Percentiles rank a stretch among this genome's conserved stretches.
Conservation (phyloP, 2,888 invertebrate genomes). For the Acanthacorydalis orientalis region DNA sequence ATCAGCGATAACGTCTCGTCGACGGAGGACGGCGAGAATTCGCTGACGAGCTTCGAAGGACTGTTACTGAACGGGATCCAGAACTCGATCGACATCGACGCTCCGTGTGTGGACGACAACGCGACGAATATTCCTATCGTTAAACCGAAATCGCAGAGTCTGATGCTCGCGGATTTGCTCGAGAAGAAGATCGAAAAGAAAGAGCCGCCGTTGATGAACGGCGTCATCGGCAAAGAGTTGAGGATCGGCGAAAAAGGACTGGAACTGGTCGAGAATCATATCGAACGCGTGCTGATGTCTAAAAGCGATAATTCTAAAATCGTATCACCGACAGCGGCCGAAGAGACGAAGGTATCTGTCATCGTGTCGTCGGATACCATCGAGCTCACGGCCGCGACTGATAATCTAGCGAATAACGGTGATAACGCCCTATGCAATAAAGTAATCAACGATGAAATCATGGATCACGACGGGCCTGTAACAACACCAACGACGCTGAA, state of each 20-base stretch:
- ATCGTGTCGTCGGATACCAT: slow-evolving; percentile 10
- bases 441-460: slow-evolving; percentile 17
- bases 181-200: slow-evolving; percentile 53
- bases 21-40: slow-evolving; percentile 38
- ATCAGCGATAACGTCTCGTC: slow-evolving; percentile 30
- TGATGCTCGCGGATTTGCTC: slow-evolving; percentile 66
- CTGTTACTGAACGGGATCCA: slow-evolving; percentile 39
- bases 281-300: slow-evolving; percentile 29
- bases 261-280: slow-evolving; percentile 41
- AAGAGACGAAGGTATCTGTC: slow-evolving; percentile 14
- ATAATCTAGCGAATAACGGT: slow-evolving; percentile 11
- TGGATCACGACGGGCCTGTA: slow-evolving; percentile 22
- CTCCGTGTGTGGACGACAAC: slow-evolving; percentile 33
- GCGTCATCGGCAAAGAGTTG: slow-evolving; percentile 35
- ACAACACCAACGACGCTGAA: slow-evolving; percentile 14
- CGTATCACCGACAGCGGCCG: slow-evolving; percentile 17
- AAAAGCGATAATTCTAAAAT: slow-evolving; percentile 13
- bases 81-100: slow-evolving; percentile 30
- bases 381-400: slow-evolving; percentile 5
- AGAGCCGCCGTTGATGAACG: slow-evolving; percentile 37
- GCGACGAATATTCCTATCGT: slow-evolving; percentile 29
- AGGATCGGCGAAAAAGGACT: slow-evolving; percentile 39
- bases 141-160: slow-evolving; percentile 36
- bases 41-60: slow-evolving; percentile 44
- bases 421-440: slow-evolving; percentile 6